Conservation (phyloP, 2,888 invertebrate genomes). For the Oligia fasciuncula region DNA sequence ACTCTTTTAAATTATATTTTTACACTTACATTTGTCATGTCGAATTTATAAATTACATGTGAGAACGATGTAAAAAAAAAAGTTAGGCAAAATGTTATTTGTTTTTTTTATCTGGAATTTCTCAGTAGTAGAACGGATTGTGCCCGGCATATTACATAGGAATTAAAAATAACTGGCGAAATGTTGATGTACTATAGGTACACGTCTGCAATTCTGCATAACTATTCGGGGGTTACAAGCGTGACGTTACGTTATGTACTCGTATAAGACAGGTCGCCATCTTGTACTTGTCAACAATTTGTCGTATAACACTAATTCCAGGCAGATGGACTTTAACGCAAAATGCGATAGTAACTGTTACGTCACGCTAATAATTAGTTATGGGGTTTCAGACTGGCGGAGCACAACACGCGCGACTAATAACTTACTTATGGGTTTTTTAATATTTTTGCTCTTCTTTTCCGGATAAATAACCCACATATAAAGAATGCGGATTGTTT, state of each 20-base stretch:
- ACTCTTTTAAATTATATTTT: too few species aligned
- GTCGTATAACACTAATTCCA: constrained; percentile 31
- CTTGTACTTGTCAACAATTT: constrained; percentile 23
- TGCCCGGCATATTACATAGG: neutral
- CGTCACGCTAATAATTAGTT: constrained; percentile 7
- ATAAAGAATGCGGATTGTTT: too few species aligned
- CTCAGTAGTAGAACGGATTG: neutral
- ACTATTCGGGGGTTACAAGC: too few species aligned
- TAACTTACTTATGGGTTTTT: neutral
- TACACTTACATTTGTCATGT: too few species aligned
- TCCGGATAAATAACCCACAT: too few species aligned
- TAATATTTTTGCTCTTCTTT: too few species aligned
- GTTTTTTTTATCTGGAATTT: neutral
- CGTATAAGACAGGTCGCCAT: neutral
- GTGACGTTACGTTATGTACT: too few species aligned
- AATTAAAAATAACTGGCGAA: neutral
- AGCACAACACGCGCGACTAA: neutral
- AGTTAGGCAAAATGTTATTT: neutral
- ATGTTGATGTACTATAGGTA: neutral
- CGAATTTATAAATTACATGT: too few species aligned
- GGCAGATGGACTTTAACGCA: constrained; percentile 14
- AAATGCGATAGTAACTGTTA: constrained; percentile 29
- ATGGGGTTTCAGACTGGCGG: constrained; percentile 27
- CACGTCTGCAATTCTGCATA: neutral
- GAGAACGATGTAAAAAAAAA: too few species aligned